Percentiles rank a stretch among this genome's conserved stretches.
These are phyloP conservation scores for Keiferia lycopersicella DNA, from an alignment of 2,888 invertebrate genomes.

Conservation along the genomic window DNA sequence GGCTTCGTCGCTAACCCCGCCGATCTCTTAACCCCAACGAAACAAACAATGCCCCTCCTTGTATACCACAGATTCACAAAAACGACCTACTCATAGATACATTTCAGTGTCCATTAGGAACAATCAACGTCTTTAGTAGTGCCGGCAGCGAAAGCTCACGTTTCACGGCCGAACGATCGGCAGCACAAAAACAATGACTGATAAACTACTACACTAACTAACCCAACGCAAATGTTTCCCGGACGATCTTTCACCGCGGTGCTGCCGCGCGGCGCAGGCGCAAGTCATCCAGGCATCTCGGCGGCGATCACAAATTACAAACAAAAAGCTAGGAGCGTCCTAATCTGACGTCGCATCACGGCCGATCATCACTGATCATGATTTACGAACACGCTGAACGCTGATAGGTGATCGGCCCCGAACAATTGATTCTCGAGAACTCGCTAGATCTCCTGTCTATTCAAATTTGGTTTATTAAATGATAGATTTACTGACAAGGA, in stretches of 20 bases:
- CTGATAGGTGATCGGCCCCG: conserved; percentile 70
- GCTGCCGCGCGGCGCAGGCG: conserved; percentile 49
- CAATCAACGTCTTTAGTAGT: conserved; percentile 26
- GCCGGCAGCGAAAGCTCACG: conserved; percentile 35
- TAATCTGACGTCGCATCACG: conserved; percentile 77
- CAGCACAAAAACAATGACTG: conserved; percentile 63
- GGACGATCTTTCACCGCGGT: conserved; percentile 57
- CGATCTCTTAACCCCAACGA: conserved; percentile 60
- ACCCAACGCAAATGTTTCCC: conserved; percentile 54
- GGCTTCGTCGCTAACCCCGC: conserved; percentile 64
- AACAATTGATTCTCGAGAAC: conserved; percentile 72
- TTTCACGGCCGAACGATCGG: conserved; percentile 48
- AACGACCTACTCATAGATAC: background rate
- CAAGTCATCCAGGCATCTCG: conserved; percentile 74
- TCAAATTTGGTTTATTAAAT: conserved; percentile 31
- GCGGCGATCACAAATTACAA: conserved; percentile 74
- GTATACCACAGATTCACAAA: background rate
- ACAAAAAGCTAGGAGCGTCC: conserved; percentile 73
- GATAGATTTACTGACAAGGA: conserved; percentile 34
- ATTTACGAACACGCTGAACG: conserved; percentile 74
- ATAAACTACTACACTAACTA: conserved; percentile 63
- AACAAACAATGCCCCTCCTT: conserved; percentile 12
- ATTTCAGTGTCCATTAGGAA: conserved; percentile 2
- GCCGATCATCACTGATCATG: conserved; percentile 76
- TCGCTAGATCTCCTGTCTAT: conserved; percentile 39